phyloP scores from a whole-genome alignment of 2,888 invertebrate species.

The Seira ritae region DNA sequence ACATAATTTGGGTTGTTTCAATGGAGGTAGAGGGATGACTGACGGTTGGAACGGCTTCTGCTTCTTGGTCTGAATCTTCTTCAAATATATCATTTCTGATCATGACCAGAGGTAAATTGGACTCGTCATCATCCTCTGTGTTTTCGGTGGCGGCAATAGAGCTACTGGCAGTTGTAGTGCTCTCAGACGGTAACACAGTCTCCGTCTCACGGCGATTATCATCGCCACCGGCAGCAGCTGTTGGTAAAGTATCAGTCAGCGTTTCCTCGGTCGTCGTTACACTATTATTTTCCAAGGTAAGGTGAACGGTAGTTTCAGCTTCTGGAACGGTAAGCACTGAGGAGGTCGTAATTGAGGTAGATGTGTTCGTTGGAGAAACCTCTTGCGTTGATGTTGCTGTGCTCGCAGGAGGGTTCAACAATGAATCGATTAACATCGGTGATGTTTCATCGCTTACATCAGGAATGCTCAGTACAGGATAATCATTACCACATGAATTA shows the following conservation, averaged over 20 bases:
- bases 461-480: too few relatives aligned
- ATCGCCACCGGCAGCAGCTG: not conserved
- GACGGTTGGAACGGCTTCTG: not conserved
- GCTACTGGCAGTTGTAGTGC: too few relatives aligned
- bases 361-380: not conserved
- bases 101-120: not conserved
- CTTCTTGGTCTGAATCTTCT: not conserved
- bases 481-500: too few relatives aligned
- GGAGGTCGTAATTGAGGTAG: not conserved
- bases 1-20: not conserved
- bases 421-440: too few relatives aligned
- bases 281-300: not conserved
- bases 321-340: too few relatives aligned
- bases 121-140: not conserved
- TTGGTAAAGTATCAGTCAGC: not conserved
- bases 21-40: not conserved
- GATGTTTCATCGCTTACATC: too few relatives aligned
- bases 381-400: too few relatives aligned
- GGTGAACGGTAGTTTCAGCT: not conserved
- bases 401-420: too few relatives aligned
- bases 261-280: not conserved
- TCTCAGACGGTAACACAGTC: not conserved
- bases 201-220: too few relatives aligned
- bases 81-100: constrained; percentile 26
- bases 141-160: not conserved